A percentile compares a stretch with the other conserved stretches of the same genome.
These are phyloP conservation scores for Liodrosophila aerea DNA, from an alignment of 2,888 invertebrate species.

Conservation along the genomic window DNA sequence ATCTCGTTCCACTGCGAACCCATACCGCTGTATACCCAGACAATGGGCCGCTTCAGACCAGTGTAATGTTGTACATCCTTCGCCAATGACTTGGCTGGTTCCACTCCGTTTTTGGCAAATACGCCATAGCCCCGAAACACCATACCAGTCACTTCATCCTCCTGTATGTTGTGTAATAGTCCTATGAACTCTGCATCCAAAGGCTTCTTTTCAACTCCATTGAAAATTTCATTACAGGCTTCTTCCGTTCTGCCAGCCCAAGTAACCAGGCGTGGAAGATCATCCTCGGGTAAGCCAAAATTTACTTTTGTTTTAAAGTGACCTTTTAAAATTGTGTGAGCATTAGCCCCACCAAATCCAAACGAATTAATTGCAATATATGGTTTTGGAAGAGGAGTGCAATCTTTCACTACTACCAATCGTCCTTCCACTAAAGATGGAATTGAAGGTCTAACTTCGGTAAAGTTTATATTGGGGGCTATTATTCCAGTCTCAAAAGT, in stretches of 20 bases:
- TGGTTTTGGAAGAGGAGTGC: conserved; percentile 88
- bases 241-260: conserved; percentile 92
- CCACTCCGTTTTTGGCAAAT: conserved; percentile 66
- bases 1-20: conserved; percentile 94
- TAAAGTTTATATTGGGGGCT: conserved; percentile 93
- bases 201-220: conserved; percentile 85
- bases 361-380: conserved; percentile 94
- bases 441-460: conserved; percentile 85
- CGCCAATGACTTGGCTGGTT: conserved; percentile 75
- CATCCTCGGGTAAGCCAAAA: conserved; percentile 85
- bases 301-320: conserved; percentile 82
- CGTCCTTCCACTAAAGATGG: conserved; percentile 86
- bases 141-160: conserved; percentile 85
- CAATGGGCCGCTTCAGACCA: conserved; percentile 88
- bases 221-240: conserved; percentile 86
- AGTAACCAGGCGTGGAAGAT: conserved; percentile 88
- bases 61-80: conserved; percentile 85
- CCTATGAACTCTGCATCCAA: conserved; percentile 86
- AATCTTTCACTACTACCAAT: conserved; percentile 88
- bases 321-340: conserved; percentile 81
- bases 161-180: conserved; percentile 85
- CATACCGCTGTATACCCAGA: conserved; percentile 96
- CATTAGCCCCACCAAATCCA: conserved; percentile 96
- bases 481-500: conserved; percentile 91
- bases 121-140: conserved; percentile 90